Conservation (phyloP, 2,113 vertebrate species). For the Melospiza georgiana region DNA sequence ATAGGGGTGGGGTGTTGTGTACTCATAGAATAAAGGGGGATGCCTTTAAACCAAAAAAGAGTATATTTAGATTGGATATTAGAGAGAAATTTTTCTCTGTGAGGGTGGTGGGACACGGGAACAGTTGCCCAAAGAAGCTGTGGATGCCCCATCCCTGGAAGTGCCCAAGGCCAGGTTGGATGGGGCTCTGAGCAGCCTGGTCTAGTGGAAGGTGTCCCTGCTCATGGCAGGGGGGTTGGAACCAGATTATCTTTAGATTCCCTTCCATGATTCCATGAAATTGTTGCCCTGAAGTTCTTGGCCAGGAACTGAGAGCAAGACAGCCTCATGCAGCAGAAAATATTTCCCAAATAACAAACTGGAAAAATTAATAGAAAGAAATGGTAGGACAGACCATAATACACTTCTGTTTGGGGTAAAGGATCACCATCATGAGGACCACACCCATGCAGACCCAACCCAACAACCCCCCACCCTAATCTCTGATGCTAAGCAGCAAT, state of each 20-base stretch:
- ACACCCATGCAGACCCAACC: rapidly evolving
- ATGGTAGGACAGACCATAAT: background rate
- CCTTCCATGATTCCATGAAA: background rate
- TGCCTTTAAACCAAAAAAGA: background rate
- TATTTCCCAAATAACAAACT: background rate
- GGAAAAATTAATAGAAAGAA: background rate
- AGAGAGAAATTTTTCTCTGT: background rate
- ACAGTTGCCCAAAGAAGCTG: background rate
- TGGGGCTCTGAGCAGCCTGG: background rate
- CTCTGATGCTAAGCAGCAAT: background rate
- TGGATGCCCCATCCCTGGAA: background rate
- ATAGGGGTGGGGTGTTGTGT: no score
- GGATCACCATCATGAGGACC: background rate
- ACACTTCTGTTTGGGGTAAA: background rate
- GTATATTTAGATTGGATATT: background rate
- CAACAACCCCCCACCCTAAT: rapidly evolving
- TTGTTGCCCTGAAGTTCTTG: background rate
- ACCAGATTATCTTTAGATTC: background rate
- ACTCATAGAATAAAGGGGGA: background rate
- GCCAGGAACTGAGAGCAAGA: background rate
- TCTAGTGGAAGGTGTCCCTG: background rate
- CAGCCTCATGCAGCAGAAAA: background rate
- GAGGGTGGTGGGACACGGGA: background rate
- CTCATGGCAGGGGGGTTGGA: background rate
- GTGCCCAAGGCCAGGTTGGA: background rate